phyloP scores from a whole-genome alignment of 2,888 invertebrate genomes.

The Amorpha juglandis region DNA sequence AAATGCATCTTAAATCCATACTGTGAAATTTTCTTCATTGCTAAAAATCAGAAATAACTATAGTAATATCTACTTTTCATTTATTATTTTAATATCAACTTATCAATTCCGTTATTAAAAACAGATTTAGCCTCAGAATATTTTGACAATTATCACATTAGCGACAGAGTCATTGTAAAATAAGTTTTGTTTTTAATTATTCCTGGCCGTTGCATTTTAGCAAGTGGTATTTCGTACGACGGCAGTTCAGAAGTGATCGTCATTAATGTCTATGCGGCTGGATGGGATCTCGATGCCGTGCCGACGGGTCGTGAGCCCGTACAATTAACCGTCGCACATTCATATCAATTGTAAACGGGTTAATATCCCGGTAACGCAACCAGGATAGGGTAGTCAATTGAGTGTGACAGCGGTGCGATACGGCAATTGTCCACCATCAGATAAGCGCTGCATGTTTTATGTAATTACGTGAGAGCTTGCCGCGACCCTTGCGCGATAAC shows the following conservation, averaged over 20 bases:
- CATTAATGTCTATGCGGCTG: neutral
- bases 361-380: slow-evolving; percentile 43
- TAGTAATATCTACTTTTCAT: too few species aligned
- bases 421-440: slow-evolving; percentile 38
- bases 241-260: neutral
- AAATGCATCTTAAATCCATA: too few species aligned
- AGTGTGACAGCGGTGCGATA: slow-evolving; percentile 17
- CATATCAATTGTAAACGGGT: slow-evolving; percentile 46
- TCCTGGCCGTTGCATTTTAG: neutral
- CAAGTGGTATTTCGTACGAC: neutral
- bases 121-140: too few species aligned
- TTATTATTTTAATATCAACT: too few species aligned
- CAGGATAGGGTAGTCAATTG: slow-evolving; percentile 14
- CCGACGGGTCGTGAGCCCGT: neutral
- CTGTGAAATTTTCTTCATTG: too few species aligned
- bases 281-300: neutral
- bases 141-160: too few species aligned
- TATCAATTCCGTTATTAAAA: too few species aligned
- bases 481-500: slow-evolving; percentile 23
- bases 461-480: slow-evolving; percentile 5
- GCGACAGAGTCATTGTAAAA: too few species aligned
- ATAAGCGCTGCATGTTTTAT: slow-evolving; percentile 27
- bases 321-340: slow-evolving; percentile 35
- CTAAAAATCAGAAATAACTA: too few species aligned
- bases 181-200: too few species aligned